Conservation (phyloP, 64 coral and sea anemone genomes). For the Montipora cactus region DNA sequence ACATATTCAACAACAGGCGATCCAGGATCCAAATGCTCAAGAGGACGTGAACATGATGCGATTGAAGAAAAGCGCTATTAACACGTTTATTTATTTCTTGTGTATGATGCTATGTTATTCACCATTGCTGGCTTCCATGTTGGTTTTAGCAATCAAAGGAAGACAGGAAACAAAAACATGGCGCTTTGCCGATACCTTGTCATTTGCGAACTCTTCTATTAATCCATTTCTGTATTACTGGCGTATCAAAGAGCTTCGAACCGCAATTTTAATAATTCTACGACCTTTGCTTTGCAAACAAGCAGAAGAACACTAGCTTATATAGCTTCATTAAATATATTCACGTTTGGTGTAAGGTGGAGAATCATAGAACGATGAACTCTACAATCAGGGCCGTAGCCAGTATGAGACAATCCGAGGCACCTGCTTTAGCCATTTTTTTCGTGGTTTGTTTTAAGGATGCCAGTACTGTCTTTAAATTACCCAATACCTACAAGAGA, state of each 20-base stretch:
- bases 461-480: no score
- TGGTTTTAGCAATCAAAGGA: background rate
- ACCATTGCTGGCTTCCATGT: background rate
- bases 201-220: conserved; percentile 15
- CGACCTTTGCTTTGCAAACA: background rate
- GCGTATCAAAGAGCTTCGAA: conserved; percentile 1
- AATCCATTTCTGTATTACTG: conserved; percentile 52
- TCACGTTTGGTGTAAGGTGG: no score
- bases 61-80: background rate
- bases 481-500: no score
- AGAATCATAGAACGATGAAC: no score
- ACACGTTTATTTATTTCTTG: conserved; percentile 30
- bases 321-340: no score
- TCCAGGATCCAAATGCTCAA: background rate
- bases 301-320: background rate
- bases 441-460: no score
- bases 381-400: no score
- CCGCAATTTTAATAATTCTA: background rate
- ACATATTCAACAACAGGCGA: background rate
- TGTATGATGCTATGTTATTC: conserved; percentile 31
- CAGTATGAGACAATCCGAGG: no score
- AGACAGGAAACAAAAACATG: background rate
- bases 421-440: no score
- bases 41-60: background rate
- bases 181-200: background rate